Conservation (phyloP, 1,140 invertebrate genomes). For the Notospermus geniculatus region DNA sequence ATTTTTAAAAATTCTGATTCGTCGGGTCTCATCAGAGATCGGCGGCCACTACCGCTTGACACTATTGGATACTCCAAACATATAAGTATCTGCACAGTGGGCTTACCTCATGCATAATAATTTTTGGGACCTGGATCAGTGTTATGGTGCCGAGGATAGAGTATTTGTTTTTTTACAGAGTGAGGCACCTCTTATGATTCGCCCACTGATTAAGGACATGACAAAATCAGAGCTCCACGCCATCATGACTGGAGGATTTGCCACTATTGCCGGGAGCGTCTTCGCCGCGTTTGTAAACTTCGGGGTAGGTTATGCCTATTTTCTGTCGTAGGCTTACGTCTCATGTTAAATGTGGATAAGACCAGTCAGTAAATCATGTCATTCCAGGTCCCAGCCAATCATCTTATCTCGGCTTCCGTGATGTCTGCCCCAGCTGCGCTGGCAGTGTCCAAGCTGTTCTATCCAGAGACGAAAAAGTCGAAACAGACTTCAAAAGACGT, state of each 20-base stretch:
- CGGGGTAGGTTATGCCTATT: slow-evolving; percentile 63
- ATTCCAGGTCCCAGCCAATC: slow-evolving; percentile 46
- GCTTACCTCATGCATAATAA: background rate
- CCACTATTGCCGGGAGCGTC: slow-evolving; percentile 89
- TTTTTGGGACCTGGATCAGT: background rate
- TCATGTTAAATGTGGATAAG: background rate
- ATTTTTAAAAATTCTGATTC: background rate
- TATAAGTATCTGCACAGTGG: background rate
- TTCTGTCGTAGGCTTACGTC: background rate
- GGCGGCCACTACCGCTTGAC: too few relatives aligned
- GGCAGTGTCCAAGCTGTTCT: slow-evolving; percentile 80
- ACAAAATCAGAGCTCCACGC: slow-evolving; percentile 89
- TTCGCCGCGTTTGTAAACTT: slow-evolving; percentile 88
- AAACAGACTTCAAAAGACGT: slow-evolving; percentile 24
- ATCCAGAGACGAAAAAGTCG: slow-evolving; percentile 66
- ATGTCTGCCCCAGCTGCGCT: slow-evolving; percentile 91
- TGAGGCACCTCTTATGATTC: slow-evolving; percentile 81
- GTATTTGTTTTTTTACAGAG: slow-evolving; percentile 61
- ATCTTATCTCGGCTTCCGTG: slow-evolving; percentile 78
- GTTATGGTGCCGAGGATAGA: slow-evolving; percentile 5
- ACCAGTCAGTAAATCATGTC: slow-evolving; percentile 5
- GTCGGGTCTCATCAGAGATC: background rate
- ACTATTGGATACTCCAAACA: too few relatives aligned
- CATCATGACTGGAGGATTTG: slow-evolving; percentile 90
- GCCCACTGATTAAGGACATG: slow-evolving; percentile 62